Evolutionary conservation across 2,888 invertebrate genomes (phyloP), one percentile per base, ranked within the genome.

Genomic region (Tubulanus polymorphus): DNA sequence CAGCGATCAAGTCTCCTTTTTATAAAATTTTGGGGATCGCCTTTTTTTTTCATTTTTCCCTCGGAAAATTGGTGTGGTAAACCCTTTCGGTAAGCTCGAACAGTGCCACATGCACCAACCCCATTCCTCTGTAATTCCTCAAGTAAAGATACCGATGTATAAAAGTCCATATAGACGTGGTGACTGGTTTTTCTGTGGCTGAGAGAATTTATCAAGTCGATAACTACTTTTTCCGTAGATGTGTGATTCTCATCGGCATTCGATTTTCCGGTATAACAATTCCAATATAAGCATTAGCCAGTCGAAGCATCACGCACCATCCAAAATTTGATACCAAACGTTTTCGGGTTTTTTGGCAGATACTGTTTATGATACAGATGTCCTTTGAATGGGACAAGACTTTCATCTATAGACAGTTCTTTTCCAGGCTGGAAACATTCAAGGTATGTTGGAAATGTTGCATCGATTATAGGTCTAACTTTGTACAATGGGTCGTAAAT

Each of bases 251-350:
- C 10, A 10, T 32, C 41, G 6, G 41, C 15, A 8, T 41, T 5
- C 6, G 6, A 8, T 15, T 41, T 41, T 23, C 41, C 41, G 6
- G 41, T 41, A 23, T 41, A 41, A 8, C 18, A 18, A 15, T 41
- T 41, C 20, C 18, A 41, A 15, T 41, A 18, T 8, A 8, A 41
- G 18, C 20, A 20, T 8, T 41, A 41, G 6, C 41, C 41, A 20
- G 41, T 8, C 6, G 3, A 20, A 3, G 41, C 20, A 23, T 41
- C 41, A 20, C 20, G 20, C 20, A 41, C 23, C 6, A 23, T 41
- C 51, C 51, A 51, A 3, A 51, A 37, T 29, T 48, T 48, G 23
- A 48, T 25, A 23, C 48, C 48, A 48, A n/a, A 37, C 25, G 35
- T 51, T 6, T n/a, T 28, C 6, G 51, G 51, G 26, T 51, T 51